These are phyloP conservation scores for Cremastinae sp. DNA, from an alignment of 2,888 invertebrate genomes.

Conservation along the genomic window DNA sequence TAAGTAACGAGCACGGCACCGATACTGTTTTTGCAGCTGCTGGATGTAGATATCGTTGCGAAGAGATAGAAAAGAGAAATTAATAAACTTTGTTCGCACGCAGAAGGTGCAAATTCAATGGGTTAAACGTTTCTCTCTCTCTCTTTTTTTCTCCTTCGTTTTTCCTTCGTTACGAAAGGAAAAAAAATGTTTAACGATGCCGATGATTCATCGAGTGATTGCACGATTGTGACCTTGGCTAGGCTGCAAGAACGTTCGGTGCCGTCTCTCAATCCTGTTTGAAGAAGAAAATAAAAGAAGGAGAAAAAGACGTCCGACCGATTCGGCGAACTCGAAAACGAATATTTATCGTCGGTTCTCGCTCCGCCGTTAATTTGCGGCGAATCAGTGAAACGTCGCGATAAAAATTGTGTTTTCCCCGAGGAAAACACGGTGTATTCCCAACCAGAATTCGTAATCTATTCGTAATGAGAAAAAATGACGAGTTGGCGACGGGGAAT, in stretches of 20 bases:
- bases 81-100: not conserved
- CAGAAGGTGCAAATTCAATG: conserved; percentile 21
- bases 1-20: conserved; percentile 24
- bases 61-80: not conserved
- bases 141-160: conserved; percentile 6
- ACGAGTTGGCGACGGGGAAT: too few species aligned
- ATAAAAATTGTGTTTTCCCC: too few species aligned
- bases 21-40: conserved; percentile 22
- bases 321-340: conserved; percentile 29
- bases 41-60: not conserved
- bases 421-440: too few species aligned
- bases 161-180: conserved; percentile 3
- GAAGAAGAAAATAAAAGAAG: conserved; percentile 10
- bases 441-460: too few species aligned
- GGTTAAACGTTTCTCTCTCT: conserved; percentile 14
- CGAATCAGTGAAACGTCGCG: not conserved
- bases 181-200: conserved; percentile 37
- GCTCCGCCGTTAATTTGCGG: not conserved
- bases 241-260: conserved; percentile 22
- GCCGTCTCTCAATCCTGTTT: conserved; percentile 3
- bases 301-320: not conserved
- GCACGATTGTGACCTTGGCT: conserved; percentile 45
- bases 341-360: conserved; percentile 8
- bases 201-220: conserved; percentile 55
- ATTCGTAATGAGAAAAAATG: too few species aligned